These are phyloP conservation scores for Pterocles gutturalis DNA, from an alignment of 2,113 vertebrate species.

Conservation along the genomic window DNA sequence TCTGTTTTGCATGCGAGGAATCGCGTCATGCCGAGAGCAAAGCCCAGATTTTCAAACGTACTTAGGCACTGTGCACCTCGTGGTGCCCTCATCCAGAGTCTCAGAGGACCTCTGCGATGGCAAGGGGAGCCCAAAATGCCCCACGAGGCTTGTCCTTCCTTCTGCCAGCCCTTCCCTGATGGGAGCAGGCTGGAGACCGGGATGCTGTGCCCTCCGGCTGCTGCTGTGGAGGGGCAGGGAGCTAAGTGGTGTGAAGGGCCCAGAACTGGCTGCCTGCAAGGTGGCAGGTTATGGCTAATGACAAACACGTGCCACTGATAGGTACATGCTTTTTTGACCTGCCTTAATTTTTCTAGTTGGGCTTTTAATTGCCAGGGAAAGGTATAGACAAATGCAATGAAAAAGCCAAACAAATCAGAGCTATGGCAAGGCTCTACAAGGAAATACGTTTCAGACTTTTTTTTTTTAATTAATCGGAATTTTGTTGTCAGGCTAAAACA, in stretches of 20 bases:
- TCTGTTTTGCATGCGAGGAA: rapidly evolving
- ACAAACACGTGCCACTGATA: not conserved
- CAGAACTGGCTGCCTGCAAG: not conserved
- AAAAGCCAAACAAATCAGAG: slow-evolving; percentile 6
- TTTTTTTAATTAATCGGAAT: slow-evolving; percentile 70
- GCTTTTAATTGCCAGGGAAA: slow-evolving; percentile 33
- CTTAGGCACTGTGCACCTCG: rapidly evolving
- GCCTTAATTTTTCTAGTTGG: slow-evolving; percentile 33
- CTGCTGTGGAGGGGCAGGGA: not conserved
- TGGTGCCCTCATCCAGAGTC: not conserved
- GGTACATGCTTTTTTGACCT: not conserved
- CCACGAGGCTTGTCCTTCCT: not conserved
- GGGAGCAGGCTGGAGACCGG: not conserved
- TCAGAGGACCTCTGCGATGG: not conserved
- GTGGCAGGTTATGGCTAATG: not conserved
- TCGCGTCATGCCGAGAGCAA: rapidly evolving
- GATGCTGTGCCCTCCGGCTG: not conserved
- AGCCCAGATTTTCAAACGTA: not conserved
- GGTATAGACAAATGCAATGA: slow-evolving; percentile 16
- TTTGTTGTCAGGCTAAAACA: slow-evolving; percentile 74
- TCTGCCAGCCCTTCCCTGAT: not conserved
- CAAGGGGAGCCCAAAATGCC: not conserved
- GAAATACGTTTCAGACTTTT: slow-evolving; percentile 41
- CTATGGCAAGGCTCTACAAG: slow-evolving; percentile 26
- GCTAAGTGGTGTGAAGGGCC: not conserved